Percentiles rank a stretch among this genome's conserved stretches.
Conservation (phyloP, 2,888 invertebrate genomes). For the Pantelozetes paolii region DNA sequence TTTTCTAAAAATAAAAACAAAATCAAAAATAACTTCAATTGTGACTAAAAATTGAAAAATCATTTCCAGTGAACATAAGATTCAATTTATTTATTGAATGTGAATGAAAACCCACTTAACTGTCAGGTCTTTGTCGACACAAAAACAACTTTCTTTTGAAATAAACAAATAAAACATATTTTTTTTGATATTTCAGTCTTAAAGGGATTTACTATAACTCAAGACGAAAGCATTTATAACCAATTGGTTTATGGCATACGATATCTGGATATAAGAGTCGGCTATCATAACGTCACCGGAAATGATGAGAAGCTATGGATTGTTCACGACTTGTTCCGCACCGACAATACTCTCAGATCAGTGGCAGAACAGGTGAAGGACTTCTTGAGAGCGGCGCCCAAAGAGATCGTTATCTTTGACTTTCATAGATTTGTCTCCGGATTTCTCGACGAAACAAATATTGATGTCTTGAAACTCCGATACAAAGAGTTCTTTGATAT, state of each 20-base stretch:
- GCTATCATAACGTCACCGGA: constrained; percentile 37
- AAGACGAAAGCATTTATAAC: constrained; percentile 74
- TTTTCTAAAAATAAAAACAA: too few relatives aligned
- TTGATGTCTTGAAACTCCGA: background rate
- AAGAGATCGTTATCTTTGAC: constrained; percentile 63
- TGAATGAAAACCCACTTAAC: too few relatives aligned
- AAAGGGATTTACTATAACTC: constrained; percentile 50
- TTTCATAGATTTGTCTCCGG: constrained; percentile 69
- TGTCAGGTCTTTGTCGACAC: too few relatives aligned
- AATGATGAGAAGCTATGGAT: constrained; percentile 47
- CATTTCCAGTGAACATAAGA: too few relatives aligned
- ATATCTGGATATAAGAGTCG: constrained; percentile 48
- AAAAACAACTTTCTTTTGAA: too few relatives aligned
- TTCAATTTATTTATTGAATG: too few relatives aligned
- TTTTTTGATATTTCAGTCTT: too few relatives aligned
- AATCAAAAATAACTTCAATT: too few relatives aligned
- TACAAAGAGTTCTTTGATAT: background rate
- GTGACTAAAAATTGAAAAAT: too few relatives aligned
- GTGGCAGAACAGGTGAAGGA: constrained; percentile 61
- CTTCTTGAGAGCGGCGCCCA: constrained; percentile 59
- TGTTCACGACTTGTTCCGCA: constrained; percentile 48
- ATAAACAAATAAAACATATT: too few relatives aligned
- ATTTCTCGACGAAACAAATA: constrained; percentile 2
- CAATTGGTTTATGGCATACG: constrained; percentile 79
- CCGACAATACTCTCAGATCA: constrained; percentile 45